Base-by-base conservation (phyloP, 1,140 invertebrate genomes). In the Drosophila repletoides region DNA sequence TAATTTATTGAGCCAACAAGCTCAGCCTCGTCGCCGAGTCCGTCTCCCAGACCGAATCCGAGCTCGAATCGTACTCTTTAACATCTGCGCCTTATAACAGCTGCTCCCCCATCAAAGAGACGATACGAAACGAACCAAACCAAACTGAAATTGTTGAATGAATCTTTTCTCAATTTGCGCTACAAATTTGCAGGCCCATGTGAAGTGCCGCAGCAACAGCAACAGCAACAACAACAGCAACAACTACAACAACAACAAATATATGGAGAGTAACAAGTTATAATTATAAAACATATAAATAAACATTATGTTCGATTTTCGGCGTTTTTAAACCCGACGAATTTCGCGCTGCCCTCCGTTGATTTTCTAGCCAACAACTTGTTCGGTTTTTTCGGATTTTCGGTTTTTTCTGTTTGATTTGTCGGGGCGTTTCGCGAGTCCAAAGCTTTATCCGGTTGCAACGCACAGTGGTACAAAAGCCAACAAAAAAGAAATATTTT, bases 1-100 rank as follows among this genome's bases (percentile, higher is more conserved):
- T 80, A 80, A 80, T 80, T 80, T 69, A 76, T 80, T 80, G 36
- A 45, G 56, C 67, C 76, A 80, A 81, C 72, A 80, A 31, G 36
- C 15, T 7, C 28, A 22, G 38, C 58, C 43, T 29, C 46, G 48
- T n/a, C n/a, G n/a, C n/a, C n/a, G n/a, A n/a, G n/a, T n/a, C n/a
- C n/a, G n/a, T n/a, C n/a, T n/a, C n/a, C n/a, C n/a, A n/a, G n/a
- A 51, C 12, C 26, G n/a, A 24, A 55, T 29, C 21, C 29, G 36
- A 34, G 31, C 41, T 55, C 60, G 29, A 29, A 2, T 48, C 33
- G 28, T 48, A 26, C 19, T 34, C 38, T 21, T 40, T 17, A 60
- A 48, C 46, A 61, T 40, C 45, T 67, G 55, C 64, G 26, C 29
- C 48, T 29, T 22, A 14, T 46, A 21, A 12, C 19, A 10, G 3